Evolutionary conservation across 2,888 invertebrate genomes (phyloP), one percentile per base, ranked within the genome.

Genomic region (Synergus laeviventris): DNA sequence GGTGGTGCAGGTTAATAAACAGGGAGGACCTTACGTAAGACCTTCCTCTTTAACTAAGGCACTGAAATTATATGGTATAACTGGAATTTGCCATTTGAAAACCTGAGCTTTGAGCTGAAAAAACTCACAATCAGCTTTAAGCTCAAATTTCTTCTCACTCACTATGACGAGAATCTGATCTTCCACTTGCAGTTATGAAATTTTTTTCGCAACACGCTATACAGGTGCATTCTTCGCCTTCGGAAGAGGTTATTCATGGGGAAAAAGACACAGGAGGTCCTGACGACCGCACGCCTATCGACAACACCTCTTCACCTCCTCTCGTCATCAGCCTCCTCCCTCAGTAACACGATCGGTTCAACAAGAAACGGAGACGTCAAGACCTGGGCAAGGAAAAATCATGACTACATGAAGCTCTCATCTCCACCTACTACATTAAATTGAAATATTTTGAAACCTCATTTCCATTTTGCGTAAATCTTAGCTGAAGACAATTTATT

Each of bases 231-330:
- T 70, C 45, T 70, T 70, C 49, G 49, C 31, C 70, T 49, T 70
- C 11, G 9, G 16, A 36, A 49, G 31, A 70, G n/a, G 70, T 70
- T 70, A 70, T 70, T 70, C 70, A 49, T 36, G 70, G 11, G 70
- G 70, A 70, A 70, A 70, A 70, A 70, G 70, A 70, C 70, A 70
- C 49, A 70, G 49, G 49, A 70, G 70, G 70, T 49, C 49, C 36
- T 70, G 31, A 49, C 49, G 49, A 70, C 31, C 70, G 45, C 45
- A 70, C 70, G 31, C 31, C 45, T 49, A 70, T 70, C 24, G 24
- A 66, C 45, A n/a, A 70, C 70, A 70, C 70, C 49, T 70, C 49
- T 70, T 70, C 49, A 70, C 70, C 70, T 70, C 70, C 70, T 70
- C 45, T 70, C 70, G 70, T 70, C 70, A 70, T 49, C 31, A 12